Conservation (phyloP, 2,113 vertebrate species). For the Tringa solitaria region DNA sequence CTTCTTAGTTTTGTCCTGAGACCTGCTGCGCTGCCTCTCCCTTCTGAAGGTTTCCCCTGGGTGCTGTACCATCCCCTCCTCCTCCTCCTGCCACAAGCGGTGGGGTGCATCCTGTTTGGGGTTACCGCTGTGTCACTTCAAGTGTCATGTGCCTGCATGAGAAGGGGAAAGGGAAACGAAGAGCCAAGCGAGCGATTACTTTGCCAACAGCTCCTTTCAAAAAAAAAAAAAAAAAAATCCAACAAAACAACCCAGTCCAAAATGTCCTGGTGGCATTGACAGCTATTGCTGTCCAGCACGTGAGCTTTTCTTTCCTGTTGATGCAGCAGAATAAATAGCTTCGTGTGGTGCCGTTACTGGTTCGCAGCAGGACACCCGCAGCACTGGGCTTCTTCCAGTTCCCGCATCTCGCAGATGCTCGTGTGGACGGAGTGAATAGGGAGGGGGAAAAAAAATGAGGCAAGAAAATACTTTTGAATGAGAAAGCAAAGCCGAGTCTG, state of each 20-base stretch:
- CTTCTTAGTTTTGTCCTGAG: not conserved
- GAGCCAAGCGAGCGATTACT: not conserved
- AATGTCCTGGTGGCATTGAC: not conserved
- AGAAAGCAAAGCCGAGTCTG: not conserved
- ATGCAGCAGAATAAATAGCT: constrained; percentile 12
- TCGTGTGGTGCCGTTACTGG: not conserved
- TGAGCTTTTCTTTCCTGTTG: not conserved
- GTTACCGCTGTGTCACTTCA: not conserved
- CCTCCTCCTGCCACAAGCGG: not conserved
- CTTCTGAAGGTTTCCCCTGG: not conserved
- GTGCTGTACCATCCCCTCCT: not conserved
- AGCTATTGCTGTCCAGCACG: not conserved
- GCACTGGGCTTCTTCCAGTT: not conserved
- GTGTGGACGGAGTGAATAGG: not conserved
- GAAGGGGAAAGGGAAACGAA: not conserved
- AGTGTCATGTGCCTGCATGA: not conserved
- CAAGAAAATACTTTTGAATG: not conserved
- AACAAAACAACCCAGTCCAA: not conserved
- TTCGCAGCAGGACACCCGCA: not conserved
- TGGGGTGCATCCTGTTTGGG: constrained; percentile 24
- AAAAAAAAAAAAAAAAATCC: not conserved
- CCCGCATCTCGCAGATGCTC: not conserved
- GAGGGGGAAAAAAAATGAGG: not conserved
- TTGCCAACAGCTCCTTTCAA: not conserved
- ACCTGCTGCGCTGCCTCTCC: not conserved